phyloP scores from a whole-genome alignment of 2,888 invertebrate species.

The Campoletis raptor region DNA sequence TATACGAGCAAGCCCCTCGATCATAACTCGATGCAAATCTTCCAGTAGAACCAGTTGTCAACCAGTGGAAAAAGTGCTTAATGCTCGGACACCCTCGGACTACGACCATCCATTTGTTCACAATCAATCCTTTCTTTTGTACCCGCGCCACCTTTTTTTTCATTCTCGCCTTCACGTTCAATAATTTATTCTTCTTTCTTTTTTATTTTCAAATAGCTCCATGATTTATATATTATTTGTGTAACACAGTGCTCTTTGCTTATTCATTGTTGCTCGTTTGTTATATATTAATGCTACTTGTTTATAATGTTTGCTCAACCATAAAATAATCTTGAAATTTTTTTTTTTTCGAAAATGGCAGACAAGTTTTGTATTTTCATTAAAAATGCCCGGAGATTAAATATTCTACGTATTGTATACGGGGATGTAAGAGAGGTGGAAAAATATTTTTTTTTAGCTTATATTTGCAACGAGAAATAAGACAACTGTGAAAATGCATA shows the following conservation, averaged over 20 bases:
- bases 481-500: constrained; percentile 5
- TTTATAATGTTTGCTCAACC: too few relatives aligned
- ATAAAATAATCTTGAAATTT: too few relatives aligned
- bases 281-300: too few relatives aligned
- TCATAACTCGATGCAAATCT: constrained; percentile 37
- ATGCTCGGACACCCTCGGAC: constrained; percentile 9
- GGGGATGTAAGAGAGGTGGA: not conserved
- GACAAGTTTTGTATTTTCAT: too few relatives aligned
- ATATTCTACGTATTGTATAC: not conserved
- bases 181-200: constrained; percentile 5
- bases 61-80: constrained; percentile 21
- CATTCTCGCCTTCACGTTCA: not conserved
- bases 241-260: not conserved
- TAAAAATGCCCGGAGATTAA: too few relatives aligned
- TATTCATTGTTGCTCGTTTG: too few relatives aligned
- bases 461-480: not conserved
- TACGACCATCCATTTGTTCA: constrained; percentile 13
- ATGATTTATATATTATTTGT: not conserved
- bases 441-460: not conserved
- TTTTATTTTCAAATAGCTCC: not conserved
- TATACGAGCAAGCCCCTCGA: constrained; percentile 32
- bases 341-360: too few relatives aligned
- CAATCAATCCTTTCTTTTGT: constrained; percentile 24
- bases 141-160: not conserved
- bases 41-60: constrained; percentile 39